Evolutionary conservation across 2,797 vertebrate species (phyloP), one percentile per base, ranked within the genome.

Genomic region (Paratrypauchen microcephalus): DNA sequence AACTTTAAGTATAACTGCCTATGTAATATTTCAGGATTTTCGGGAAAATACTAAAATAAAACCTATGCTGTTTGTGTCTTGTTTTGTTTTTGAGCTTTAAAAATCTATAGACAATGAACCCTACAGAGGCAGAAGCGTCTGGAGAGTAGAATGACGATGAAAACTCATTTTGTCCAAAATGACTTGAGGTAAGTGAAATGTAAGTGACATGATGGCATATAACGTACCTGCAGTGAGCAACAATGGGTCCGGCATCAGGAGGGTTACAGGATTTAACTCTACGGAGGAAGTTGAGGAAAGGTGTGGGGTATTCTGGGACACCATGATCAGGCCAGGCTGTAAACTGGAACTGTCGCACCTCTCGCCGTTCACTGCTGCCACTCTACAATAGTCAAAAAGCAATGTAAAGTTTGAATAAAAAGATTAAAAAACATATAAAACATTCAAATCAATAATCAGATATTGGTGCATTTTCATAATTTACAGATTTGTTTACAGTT

Each of bases 271-370:
- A 95, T 89, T 98, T 99, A 63, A 99, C 97, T 67, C 97, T 88
- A 64, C 97, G 93, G 64, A 99, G 94, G 84, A 99, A 99, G 45
- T 97, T 97, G 83, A 99, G 93, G 93, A 99, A 99, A 0, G 97
- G 97, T 0, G 97, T 99, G 4, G 97, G 97, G 69, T 99, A 99
- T 82, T 99, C 97, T 0, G 97, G 97, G 0, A 99, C 97, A 0
- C 97, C 97, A 0, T 99, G 97, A 87, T 99, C 97, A 0, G 97
- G 97, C 97, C 97, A 99, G 0, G 96, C 95, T 0, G 97, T 99
- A 87, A 99, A 99, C 93, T 99, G 97, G 93, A 99, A 99, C 92
- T 99, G 97, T 57, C 97, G 95, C 12, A 98, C 97, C 81, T 99
- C 97, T 4, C 97, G 89, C 74, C 97, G 96, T 88, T 99, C 97